phyloP scores from a whole-genome alignment of 2,888 invertebrate genomes.

The Sipha maydis region DNA sequence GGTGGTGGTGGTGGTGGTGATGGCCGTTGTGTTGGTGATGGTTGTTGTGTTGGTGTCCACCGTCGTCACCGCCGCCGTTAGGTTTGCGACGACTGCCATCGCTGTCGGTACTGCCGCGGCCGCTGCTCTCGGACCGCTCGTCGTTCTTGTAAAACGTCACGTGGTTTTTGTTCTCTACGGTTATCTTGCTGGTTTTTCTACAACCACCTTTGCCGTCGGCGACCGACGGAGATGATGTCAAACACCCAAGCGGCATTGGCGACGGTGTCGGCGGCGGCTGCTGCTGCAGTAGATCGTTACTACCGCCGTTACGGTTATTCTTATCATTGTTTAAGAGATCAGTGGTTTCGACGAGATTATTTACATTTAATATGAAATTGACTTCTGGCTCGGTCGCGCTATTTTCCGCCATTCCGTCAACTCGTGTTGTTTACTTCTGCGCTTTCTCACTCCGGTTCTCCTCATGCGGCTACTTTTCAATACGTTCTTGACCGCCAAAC shows the following conservation, averaged over 20 bases:
- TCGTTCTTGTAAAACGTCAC: constrained; percentile 48
- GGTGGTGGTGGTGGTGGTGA: constrained; percentile 61
- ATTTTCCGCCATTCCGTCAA: constrained; percentile 58
- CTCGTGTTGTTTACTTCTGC: constrained; percentile 57
- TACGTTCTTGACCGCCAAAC: constrained; percentile 25
- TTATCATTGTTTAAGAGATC: constrained; percentile 5
- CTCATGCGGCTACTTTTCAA: constrained; percentile 53
- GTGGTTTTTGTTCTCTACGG: constrained; percentile 34
- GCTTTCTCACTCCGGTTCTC: constrained; percentile 53
- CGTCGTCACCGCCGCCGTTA: neutral
- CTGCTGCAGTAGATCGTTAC: neutral
- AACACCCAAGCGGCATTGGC: no score
- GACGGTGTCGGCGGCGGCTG: neutral
- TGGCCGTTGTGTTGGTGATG: constrained; percentile 30
- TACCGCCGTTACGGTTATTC: neutral
- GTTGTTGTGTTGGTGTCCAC: constrained; percentile 32
- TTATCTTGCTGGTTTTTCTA: neutral
- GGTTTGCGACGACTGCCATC: neutral
- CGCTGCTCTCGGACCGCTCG: constrained; percentile 46
- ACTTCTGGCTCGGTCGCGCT: constrained; percentile 23
- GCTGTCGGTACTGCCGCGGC: neutral
- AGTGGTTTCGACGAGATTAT: neutral
- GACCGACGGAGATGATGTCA: no score
- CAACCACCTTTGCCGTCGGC: neutral
- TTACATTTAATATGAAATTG: constrained; percentile 7